phyloP scores from a whole-genome alignment of 2,888 invertebrate genomes.

The Eucera pruinosa region DNA sequence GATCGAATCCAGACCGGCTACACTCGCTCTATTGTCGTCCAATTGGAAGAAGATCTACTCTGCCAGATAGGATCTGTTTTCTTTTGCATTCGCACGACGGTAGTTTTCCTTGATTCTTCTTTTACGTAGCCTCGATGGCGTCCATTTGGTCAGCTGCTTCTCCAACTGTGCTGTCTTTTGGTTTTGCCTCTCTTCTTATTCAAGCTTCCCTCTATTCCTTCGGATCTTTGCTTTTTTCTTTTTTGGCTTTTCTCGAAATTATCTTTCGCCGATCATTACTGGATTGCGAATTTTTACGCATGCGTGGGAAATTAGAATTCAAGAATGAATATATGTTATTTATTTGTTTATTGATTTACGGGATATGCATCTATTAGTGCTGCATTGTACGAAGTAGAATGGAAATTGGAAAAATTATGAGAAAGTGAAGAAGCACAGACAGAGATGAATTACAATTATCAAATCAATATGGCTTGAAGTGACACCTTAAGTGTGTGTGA shows the following conservation, averaged over 20 bases:
- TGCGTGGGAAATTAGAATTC: too few relatives aligned
- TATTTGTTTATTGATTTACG: too few relatives aligned
- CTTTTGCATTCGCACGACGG: slow-evolving; percentile 55
- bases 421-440: too few relatives aligned
- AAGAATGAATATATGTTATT: too few relatives aligned
- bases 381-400: too few relatives aligned
- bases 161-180: not conserved
- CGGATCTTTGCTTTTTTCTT: not conserved
- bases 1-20: slow-evolving; percentile 30
- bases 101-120: not conserved
- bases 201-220: not conserved
- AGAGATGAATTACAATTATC: too few relatives aligned
- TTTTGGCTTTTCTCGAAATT: not conserved
- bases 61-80: slow-evolving; percentile 48
- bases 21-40: slow-evolving; percentile 68
- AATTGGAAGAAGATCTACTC: slow-evolving; percentile 63
- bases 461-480: too few relatives aligned
- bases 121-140: not conserved
- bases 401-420: too few relatives aligned
- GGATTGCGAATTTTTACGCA: too few relatives aligned
- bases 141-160: slow-evolving; percentile 12
- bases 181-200: not conserved
- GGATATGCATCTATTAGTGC: too few relatives aligned
- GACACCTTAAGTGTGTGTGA: too few relatives aligned
- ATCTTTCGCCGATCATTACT: too few relatives aligned